phyloP scores from a whole-genome alignment of 1,140 invertebrate genomes.

The Helicoverpa armigera region DNA sequence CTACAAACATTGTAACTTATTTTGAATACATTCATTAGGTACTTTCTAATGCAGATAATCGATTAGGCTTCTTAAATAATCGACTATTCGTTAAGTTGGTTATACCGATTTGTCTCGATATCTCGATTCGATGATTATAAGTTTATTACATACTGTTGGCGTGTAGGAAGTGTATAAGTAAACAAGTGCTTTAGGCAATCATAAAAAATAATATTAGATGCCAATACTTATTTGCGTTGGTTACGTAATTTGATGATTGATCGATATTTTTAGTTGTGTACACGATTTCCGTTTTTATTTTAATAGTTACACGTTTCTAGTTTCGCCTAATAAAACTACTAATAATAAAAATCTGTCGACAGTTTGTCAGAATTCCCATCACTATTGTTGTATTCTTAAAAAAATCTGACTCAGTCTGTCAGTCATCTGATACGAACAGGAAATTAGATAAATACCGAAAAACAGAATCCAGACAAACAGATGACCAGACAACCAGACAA shows the following conservation, averaged over 20 bases:
- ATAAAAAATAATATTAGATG: slow-evolving; percentile 43
- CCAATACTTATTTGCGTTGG: slow-evolving; percentile 44
- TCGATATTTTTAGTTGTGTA: slow-evolving; percentile 37
- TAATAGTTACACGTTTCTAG: not conserved
- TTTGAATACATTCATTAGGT: slow-evolving; percentile 5
- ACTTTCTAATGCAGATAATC: slow-evolving; percentile 42
- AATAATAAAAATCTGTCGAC: not conserved
- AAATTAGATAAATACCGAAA: slow-evolving; percentile 66
- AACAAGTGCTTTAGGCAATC: slow-evolving; percentile 39
- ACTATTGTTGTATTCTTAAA: slow-evolving; percentile 31
- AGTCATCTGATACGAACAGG: slow-evolving; percentile 63
- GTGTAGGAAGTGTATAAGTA: slow-evolving; percentile 45
- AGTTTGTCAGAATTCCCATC: not conserved
- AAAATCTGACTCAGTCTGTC: slow-evolving; percentile 55
- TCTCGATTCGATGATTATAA: slow-evolving; percentile 23
- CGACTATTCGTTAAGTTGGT: slow-evolving; percentile 31
- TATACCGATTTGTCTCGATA: slow-evolving; percentile 34
- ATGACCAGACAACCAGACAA: slow-evolving; percentile 39
- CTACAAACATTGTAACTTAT: slow-evolving; percentile 25
- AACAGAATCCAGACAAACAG: slow-evolving; percentile 44
- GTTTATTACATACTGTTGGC: slow-evolving; percentile 32
- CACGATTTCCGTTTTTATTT: slow-evolving; percentile 25
- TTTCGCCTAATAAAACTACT: too few species aligned
- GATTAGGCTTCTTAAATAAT: slow-evolving; percentile 29
- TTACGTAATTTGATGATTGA: slow-evolving; percentile 47